A percentile compares a stretch with the other conserved stretches of the same genome.
phyloP scores from a whole-genome alignment of 1,140 invertebrate species.

The Lucilia cuprina region DNA sequence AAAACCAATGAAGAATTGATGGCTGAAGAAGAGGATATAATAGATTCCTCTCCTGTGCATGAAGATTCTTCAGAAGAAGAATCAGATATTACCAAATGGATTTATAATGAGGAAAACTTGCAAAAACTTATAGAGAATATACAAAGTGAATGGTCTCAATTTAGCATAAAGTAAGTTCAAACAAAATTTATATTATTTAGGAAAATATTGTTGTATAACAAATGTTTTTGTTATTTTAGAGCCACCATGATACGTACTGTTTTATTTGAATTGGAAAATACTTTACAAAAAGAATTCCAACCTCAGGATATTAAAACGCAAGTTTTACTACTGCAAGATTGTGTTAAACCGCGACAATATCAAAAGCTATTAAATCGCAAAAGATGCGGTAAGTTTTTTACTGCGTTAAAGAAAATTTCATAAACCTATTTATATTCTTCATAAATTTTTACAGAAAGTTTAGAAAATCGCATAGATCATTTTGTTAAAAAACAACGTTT shows the following conservation, averaged over 20 bases:
- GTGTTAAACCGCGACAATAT: conserved; percentile 74
- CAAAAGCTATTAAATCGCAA: conserved; percentile 75
- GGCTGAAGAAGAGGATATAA: not conserved
- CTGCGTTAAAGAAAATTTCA: too few relatives aligned
- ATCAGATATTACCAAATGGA: conserved; percentile 67
- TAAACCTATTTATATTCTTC: too few relatives aligned
- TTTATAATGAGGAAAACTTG: conserved; percentile 70
- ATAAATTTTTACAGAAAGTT: conserved; percentile 74
- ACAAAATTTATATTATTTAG: too few relatives aligned
- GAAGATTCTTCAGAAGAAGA: not conserved
- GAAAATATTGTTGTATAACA: not conserved
- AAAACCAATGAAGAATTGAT: conserved; percentile 37
- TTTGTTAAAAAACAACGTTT: conserved; percentile 70
- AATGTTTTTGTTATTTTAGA: conserved; percentile 61
- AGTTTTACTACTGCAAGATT: conserved; percentile 71
- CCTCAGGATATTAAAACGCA: conserved; percentile 59
- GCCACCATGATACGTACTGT: conserved; percentile 77
- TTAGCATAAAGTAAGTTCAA: conserved; percentile 73
- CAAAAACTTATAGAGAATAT: conserved; percentile 70
- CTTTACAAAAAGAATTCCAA: conserved; percentile 45
- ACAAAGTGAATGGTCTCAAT: conserved; percentile 77
- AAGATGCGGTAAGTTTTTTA: conserved; percentile 80
- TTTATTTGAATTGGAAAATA: conserved; percentile 68
- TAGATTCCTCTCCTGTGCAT: not conserved
- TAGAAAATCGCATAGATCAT: conserved; percentile 77